Percentiles rank a stretch among this genome's conserved stretches.
Conservation (phyloP, 1,140 invertebrate genomes). For the Drosophila mayri region DNA sequence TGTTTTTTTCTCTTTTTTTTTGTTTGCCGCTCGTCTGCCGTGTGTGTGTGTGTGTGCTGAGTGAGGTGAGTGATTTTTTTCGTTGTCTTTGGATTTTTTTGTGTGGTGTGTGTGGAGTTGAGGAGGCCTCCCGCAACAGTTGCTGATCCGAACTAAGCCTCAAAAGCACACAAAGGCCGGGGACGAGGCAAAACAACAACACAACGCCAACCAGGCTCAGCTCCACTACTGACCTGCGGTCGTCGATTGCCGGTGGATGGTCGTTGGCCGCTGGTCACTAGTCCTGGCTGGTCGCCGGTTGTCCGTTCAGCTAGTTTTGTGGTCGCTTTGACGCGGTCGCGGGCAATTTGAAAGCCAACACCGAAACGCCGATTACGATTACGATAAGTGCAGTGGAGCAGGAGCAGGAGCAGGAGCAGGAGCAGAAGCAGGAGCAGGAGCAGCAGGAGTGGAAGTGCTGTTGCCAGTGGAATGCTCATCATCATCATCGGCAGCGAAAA, state of each 20-base stretch:
- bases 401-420: not conserved
- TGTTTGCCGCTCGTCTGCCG: slow-evolving; percentile 14
- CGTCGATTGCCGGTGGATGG: slow-evolving; percentile 23
- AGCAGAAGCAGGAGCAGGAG: too few relatives aligned
- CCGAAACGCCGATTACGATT: slow-evolving; percentile 59
- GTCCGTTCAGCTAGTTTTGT: slow-evolving; percentile 73
- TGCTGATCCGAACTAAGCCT: slow-evolving; percentile 28
- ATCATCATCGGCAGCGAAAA: slow-evolving; percentile 1
- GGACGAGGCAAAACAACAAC: too few relatives aligned
- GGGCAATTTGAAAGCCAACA: slow-evolving; percentile 64
- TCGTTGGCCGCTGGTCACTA: not conserved
- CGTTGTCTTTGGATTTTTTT: slow-evolving; percentile 15
- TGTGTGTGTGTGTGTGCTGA: slow-evolving; percentile 4
- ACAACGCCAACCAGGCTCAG: not conserved
- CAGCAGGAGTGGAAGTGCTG: not conserved
- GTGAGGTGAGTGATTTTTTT: slow-evolving; percentile 52
- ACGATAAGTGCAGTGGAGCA: slow-evolving; percentile 44
- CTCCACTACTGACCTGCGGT: slow-evolving; percentile 42
- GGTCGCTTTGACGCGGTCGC: slow-evolving; percentile 75
- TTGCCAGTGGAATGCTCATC: slow-evolving; percentile 14
- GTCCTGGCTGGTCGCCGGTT: slow-evolving; percentile 15
- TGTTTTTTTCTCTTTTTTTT: slow-evolving; percentile 10
- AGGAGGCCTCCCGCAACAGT: slow-evolving; percentile 46
- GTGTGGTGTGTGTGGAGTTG: not conserved
- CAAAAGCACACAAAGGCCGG: slow-evolving; percentile 6